Conservation (phyloP, 2,888 invertebrate species). For the Margaritifera margaritifera region DNA sequence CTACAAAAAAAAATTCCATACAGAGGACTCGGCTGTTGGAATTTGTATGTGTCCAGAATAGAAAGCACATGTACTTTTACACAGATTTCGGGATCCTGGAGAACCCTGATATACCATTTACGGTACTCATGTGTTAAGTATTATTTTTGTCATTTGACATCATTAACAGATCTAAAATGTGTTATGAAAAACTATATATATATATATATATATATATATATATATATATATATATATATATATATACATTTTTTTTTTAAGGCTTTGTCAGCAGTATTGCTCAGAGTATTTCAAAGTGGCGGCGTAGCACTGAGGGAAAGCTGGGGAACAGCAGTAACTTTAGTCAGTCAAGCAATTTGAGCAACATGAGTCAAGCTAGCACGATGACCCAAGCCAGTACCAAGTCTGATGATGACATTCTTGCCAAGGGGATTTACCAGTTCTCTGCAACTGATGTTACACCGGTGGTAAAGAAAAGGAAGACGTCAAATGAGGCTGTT, state of each 20-base stretch:
- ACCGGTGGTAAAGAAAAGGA: constrained; percentile 62
- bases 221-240: too few species aligned
- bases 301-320: constrained; percentile 59
- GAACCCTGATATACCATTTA: too few species aligned
- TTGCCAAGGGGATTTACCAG: constrained; percentile 17
- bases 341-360: constrained; percentile 40
- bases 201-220: too few species aligned
- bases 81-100: too few species aligned
- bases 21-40: too few species aligned
- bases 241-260: constrained; percentile 23
- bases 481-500: constrained; percentile 45
- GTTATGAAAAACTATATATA: too few species aligned
- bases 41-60: too few species aligned
- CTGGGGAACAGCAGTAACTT: constrained; percentile 38
- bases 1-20: too few species aligned
- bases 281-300: constrained; percentile 65
- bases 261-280: constrained; percentile 68
- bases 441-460: constrained; percentile 39
- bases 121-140: too few species aligned
- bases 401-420: neutral
- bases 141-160: too few species aligned
- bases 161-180: too few species aligned
- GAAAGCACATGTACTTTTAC: too few species aligned
- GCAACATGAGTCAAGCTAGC: constrained; percentile 34
- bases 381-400: constrained; percentile 2